Evolutionary conservation across 2,113 vertebrate genomes (phyloP).

Genomic region (Platanista minor): DNA sequence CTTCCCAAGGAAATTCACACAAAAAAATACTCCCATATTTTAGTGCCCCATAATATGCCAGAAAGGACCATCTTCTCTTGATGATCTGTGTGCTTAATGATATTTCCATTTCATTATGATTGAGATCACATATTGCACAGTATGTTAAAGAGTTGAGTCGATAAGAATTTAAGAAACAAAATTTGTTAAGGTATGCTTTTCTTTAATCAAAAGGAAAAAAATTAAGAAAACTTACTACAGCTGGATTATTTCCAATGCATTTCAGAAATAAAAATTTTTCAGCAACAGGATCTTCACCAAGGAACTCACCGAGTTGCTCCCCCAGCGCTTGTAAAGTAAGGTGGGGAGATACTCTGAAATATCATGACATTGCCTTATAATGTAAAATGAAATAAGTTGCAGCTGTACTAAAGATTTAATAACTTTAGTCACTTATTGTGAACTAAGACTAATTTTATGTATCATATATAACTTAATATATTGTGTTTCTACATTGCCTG

Average conservation of each 20-base stretch:
- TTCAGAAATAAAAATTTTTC: conserved; percentile 92
- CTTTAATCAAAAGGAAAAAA: conserved; percentile 45
- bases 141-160: background rate
- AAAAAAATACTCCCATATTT: background rate
- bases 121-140: background rate
- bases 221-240: conserved; percentile 85
- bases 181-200: conserved; percentile 17
- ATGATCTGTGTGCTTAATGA: background rate
- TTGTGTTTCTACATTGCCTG: background rate
- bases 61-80: background rate
- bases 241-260: conserved; percentile 91
- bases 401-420: conserved; percentile 29
- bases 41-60: background rate
- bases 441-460: background rate
- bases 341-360: conserved; percentile 88
- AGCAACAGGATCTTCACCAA: conserved; percentile 80
- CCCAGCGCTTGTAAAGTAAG: conserved; percentile 86
- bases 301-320: conserved; percentile 82
- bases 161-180: conserved; percentile 6
- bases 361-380: conserved; percentile 73
- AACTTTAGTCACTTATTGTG: background rate
- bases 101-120: background rate
- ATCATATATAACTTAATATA: background rate
- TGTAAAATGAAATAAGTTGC: conserved; percentile 60
- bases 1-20: background rate